Percentiles rank a stretch among this genome's conserved stretches.
phyloP scores from a whole-genome alignment of 2,888 invertebrate genomes.

The Diabrotica balteata region DNA sequence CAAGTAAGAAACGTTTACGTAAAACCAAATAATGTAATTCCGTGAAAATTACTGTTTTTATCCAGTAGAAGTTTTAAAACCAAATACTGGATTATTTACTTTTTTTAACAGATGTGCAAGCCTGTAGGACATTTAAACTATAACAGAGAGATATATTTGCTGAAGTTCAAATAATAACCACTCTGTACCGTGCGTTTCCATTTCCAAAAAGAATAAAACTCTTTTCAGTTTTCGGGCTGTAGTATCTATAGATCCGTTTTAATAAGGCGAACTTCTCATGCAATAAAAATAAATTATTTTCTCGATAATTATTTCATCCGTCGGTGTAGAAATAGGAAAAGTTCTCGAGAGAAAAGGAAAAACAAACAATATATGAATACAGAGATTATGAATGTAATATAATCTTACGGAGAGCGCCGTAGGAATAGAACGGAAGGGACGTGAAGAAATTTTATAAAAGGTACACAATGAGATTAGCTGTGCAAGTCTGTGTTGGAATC shows the following conservation, averaged over 20 bases:
- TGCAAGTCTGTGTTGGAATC: conserved; percentile 21
- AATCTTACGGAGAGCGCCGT: conserved; percentile 19
- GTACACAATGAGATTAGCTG: conserved; percentile 27
- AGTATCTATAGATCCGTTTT: neutral
- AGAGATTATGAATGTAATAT: conserved; percentile 31
- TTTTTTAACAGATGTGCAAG: too few species aligned
- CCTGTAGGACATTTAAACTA: too few species aligned
- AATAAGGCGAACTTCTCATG: neutral
- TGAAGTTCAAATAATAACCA: too few species aligned
- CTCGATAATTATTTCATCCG: conserved; percentile 16
- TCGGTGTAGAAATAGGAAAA: conserved; percentile 1
- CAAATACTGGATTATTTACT: too few species aligned
- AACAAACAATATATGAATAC: conserved; percentile 32
- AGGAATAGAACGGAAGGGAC: conserved; percentile 14
- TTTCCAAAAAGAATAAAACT: too few species aligned
- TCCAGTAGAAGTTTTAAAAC: too few species aligned
- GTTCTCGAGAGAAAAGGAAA: conserved; percentile 14
- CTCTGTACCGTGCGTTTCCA: too few species aligned
- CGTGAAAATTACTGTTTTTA: too few species aligned
- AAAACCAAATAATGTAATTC: too few species aligned
- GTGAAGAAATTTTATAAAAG: conserved; percentile 26
- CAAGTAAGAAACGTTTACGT: too few species aligned
- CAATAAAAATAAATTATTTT: conserved; percentile 14
- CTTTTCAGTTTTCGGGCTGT: too few species aligned
- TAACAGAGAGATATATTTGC: too few species aligned